Evolutionary conservation across 2,797 vertebrate genomes (phyloP).

Genomic region (Sebastes iracundus): DNA sequence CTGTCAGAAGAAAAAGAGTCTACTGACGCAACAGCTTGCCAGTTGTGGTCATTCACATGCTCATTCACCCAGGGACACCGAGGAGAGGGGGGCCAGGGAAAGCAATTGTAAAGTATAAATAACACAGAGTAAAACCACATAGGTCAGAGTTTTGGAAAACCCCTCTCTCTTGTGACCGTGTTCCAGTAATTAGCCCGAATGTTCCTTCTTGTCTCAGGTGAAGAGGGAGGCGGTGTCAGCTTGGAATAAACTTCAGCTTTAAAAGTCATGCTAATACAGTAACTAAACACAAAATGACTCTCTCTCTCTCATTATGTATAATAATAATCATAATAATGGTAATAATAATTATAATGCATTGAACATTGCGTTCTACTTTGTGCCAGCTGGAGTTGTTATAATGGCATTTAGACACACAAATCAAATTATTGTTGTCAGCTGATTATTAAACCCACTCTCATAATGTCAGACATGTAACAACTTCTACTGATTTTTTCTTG

Average conservation of each 20-base stretch:
- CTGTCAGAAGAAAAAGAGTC: not conserved
- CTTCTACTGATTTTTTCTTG: not conserved
- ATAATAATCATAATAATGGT: not conserved
- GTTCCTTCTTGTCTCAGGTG: not conserved
- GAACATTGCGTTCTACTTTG: not conserved
- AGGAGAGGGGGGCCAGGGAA: not conserved
- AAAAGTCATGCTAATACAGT: not conserved
- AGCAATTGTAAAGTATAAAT: slow-evolving; percentile 32
- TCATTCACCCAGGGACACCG: not conserved
- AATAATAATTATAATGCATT: not conserved
- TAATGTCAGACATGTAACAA: not conserved
- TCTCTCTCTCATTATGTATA: not conserved
- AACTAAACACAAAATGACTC: not conserved
- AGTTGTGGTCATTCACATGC: not conserved
- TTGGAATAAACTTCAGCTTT: not conserved
- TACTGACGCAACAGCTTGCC: not conserved
- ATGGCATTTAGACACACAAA: not conserved
- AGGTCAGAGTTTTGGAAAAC: slow-evolving; percentile 12
- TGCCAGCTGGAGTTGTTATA: not conserved
- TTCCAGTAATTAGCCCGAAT: slow-evolving; percentile 34
- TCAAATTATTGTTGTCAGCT: not conserved
- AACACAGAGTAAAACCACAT: slow-evolving; percentile 32
- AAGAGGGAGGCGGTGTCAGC: not conserved
- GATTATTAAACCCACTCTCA: not conserved
- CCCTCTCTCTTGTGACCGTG: slow-evolving; percentile 9